A percentile compares a stretch with the other conserved stretches of the same genome.
Evolutionary conservation across 2,888 invertebrate genomes (phyloP).

Genomic region (Drosophila kuntzei): DNA sequence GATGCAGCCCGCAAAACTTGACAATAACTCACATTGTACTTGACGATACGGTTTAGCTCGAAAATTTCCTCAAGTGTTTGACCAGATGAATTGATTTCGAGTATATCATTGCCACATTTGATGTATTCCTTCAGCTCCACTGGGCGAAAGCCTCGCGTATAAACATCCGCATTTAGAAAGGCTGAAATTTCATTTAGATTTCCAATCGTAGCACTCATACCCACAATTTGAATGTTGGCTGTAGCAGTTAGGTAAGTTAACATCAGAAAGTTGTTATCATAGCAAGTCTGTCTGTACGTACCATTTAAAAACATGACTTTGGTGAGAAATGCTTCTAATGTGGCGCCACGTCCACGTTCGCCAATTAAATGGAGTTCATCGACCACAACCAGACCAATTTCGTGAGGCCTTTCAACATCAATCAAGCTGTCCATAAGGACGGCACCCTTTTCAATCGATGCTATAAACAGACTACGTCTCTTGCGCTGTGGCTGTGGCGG

Average conservation of each 20-base stretch:
- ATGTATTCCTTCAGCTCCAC: conserved; percentile 93
- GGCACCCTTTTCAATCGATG: conserved; percentile 97
- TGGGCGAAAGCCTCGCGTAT: conserved; percentile 94
- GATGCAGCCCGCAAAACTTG: too few relatives aligned
- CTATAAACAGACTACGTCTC: conserved; percentile 93
- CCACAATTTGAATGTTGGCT: conserved; percentile 93
- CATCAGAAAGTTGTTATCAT: too few relatives aligned
- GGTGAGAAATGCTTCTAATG: conserved; percentile 92
- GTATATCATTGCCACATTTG: conserved; percentile 89
- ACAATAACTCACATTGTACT: conserved; percentile 85
- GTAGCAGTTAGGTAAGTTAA: neutral
- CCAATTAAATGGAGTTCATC: conserved; percentile 98
- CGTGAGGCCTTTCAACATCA: conserved; percentile 90
- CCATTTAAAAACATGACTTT: conserved; percentile 91
- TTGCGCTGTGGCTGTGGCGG: conserved; percentile 91
- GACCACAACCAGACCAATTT: conserved; percentile 92
- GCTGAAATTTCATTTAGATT: conserved; percentile 92
- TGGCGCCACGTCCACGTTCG: conserved; percentile 93
- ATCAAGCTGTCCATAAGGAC: conserved; percentile 94
- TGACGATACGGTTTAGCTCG: conserved; percentile 86
- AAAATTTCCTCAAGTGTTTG: conserved; percentile 87
- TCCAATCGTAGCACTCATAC: conserved; percentile 99
- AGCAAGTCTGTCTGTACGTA: too few relatives aligned
- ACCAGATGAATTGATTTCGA: conserved; percentile 87
- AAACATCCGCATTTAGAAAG: conserved; percentile 94